These are phyloP conservation scores for Poecilobothrus nobilitatus DNA, from an alignment of 2,888 invertebrate genomes.

Conservation along the genomic window DNA sequence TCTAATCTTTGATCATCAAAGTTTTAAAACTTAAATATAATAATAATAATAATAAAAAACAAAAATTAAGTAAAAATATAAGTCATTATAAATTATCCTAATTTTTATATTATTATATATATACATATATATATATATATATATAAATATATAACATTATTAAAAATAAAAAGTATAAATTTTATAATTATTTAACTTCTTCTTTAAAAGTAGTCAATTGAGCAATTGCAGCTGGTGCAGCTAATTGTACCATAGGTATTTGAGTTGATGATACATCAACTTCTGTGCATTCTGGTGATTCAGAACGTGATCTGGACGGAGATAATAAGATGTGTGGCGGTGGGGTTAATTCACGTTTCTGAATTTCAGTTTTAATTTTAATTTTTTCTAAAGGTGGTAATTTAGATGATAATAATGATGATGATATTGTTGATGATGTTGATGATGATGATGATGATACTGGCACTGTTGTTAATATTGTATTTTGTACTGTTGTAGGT, in stretches of 20 bases:
- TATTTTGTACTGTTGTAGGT: neutral
- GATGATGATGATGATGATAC: neutral
- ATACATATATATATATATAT: too few species aligned
- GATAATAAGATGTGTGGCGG: neutral
- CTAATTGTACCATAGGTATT: slow-evolving; percentile 1
- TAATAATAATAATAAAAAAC: neutral
- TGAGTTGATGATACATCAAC: slow-evolving; percentile 3
- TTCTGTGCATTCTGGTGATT: neutral
- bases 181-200: neutral
- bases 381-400: slow-evolving; percentile 9
- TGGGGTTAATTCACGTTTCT: slow-evolving; percentile 9
- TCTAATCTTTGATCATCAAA: neutral
- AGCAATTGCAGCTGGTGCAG: neutral
- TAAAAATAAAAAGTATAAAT: neutral
- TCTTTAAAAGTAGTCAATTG: neutral
- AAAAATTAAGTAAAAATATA: too few species aligned
- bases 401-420: slow-evolving; percentile 5
- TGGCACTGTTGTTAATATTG: slow-evolving; percentile 8
- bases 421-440: slow-evolving; percentile 4
- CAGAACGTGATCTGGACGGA: slow-evolving; percentile 5
- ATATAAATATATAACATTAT: neutral
- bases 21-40: neutral
- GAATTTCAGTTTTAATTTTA: slow-evolving; percentile 11
- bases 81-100: too few species aligned
- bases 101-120: too few species aligned